Base-by-base conservation (phyloP, 2,888 invertebrate species). In the Mimumesa dahlbomi region DNA sequence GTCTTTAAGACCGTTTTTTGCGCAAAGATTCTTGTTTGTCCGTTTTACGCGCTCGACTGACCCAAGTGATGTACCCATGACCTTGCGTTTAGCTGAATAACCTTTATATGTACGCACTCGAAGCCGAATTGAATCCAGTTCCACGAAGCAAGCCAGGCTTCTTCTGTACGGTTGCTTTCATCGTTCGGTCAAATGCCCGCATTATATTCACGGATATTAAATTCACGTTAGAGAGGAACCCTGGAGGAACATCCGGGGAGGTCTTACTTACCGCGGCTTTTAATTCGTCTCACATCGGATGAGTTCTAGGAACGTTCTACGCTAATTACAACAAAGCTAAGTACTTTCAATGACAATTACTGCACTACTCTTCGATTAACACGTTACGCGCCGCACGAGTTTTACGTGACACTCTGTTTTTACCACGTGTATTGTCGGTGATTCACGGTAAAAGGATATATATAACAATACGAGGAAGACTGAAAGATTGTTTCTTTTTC, bases 101-200 rank as follows among this genome's bases (percentile, higher is more conserved):
- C 69, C 70, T 73, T 77, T 68, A 49, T 42, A 25, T 45, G 49
- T 43, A 45, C 65, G 46, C 62, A 66, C 53, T 63, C 62, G 63
- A 45, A 13, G 63, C 68, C 72, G 69, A 71, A 71, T 76, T 78
- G 59, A 77, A 81, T 73, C 54, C 63, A 50, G 40, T 81, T 81
- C 79, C 63, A 66, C 68, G 81, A 81, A 81, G 45, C 46, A 22
- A 50, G 34, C 22, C 45, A 34, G 48, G 36, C 34, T 36, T 48
- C 57, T 63, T 64, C 58, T 52, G 49, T 62, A 31, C 57, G 66
- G 42, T 45, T 40, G 57, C 67, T 66, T 75, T 68, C 62, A 58
- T 58, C 64, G 46, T 61, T 68, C 56, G 50, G 57, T 57, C 63
- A 67, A 75, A 77, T 69, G 63, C 65, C 64, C 71, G 66, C 49